These are phyloP conservation scores for Andrena flavipes DNA, from an alignment of 2,888 invertebrate genomes.

Conservation along the genomic window DNA sequence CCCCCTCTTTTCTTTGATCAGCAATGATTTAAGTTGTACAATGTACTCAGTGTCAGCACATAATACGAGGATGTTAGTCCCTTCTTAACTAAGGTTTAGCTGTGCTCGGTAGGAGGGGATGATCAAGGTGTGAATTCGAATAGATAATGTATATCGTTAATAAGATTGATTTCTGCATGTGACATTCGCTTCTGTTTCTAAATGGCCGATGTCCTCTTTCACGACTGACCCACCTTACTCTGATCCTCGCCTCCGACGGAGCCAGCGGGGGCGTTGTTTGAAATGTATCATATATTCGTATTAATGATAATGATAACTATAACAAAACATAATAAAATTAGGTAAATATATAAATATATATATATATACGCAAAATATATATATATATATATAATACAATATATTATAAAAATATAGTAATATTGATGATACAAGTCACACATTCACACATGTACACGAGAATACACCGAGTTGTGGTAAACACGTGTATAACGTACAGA, in stretches of 20 bases:
- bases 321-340: conserved; percentile 83
- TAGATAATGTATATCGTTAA: conserved; percentile 65
- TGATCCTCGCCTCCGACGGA: conserved; percentile 80
- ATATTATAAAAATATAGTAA: conserved; percentile 78
- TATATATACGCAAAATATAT: conserved; percentile 68
- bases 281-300: conserved; percentile 85
- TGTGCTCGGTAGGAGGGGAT: conserved; percentile 79
- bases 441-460: conserved; percentile 62
- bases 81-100: conserved; percentile 81
- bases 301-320: conserved; percentile 83
- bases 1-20: conserved; percentile 55
- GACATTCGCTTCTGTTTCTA: conserved; percentile 71
- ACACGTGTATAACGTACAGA: conserved; percentile 70
- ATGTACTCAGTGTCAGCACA: conserved; percentile 84
- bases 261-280: conserved; percentile 83
- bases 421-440: conserved; percentile 75
- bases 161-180: conserved; percentile 63
- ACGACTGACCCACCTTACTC: conserved; percentile 71
- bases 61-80: conserved; percentile 83
- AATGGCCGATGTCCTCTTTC: conserved; percentile 66
- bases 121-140: conserved; percentile 75
- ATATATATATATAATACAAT: conserved; percentile 73
- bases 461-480: conserved; percentile 68
- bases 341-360: conserved; percentile 77
- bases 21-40: conserved; percentile 81